Evolutionary conservation across 1,140 invertebrate species (phyloP), one percentile per base, ranked within the genome.

Genomic region (Drosophila nigromelanica): DNA sequence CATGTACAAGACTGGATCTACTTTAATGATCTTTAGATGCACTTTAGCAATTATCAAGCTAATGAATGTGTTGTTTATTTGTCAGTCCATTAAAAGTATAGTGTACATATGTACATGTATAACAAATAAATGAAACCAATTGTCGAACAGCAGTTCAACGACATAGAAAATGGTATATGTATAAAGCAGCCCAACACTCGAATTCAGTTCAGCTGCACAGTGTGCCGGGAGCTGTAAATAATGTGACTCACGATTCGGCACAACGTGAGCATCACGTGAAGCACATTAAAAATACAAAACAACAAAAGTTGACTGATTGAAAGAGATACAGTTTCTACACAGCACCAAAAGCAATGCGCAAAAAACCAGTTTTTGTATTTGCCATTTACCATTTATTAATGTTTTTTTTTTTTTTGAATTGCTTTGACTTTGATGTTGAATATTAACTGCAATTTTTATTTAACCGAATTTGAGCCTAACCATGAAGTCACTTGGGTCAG

Each of bases 231-330:
- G 5, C 43, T 56, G 63, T 56, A 37, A 45, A 74, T 43, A 43
- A 21, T 62, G 63, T 82, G 79, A 82, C 52, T 47, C 48, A 80
- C 39, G 61, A 51, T 69, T 81, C 43, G 62, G 60, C 51, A 40
- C 82, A 86, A 87, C 82, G 82, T 82, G 82, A 87, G 60, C 39
- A 73, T 87, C 82, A 86, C 83, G 82, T 86, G 82, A 76, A 76
- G 54, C 62, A 56, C 12, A 10, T 12, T 35, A 14, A 24, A 15
- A 67, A 40, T 2, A 52, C 3, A 12, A 50, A 37, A 18, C 33
- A 39, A 18, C 2, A 15, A 39, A 59, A 35, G 14, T 70, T 37
- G 27, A 54, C 21, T 43, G 68, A 51, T 50, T 51, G 51, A 45
- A 15, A 39, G 50, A 66, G 15, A 68, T 51, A 62, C 52, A 30